Base-by-base conservation (phyloP, 2,888 invertebrate genomes). In the Drosophila gaucha region DNA sequence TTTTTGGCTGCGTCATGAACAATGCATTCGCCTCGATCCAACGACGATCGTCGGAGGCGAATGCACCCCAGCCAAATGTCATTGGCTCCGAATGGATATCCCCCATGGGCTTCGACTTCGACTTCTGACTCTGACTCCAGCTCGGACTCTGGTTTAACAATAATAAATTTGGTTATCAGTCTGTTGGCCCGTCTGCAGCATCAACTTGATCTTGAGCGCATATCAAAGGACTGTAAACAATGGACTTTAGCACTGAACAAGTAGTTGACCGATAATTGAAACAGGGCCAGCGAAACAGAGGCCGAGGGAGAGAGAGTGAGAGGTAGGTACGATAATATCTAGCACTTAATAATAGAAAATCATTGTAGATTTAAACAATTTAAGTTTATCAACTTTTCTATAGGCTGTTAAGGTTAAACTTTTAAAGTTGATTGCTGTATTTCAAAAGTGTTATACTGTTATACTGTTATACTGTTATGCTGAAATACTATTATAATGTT, bases 51-150 rank as follows among this genome's bases (percentile, higher is more conserved):
- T 8, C 35, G 38, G 47, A 73, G 86, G 84, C 86, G 75, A 86
- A 78, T 86, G 83, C 68, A 80, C 82, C 67, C 55, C 65, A 64
- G 69, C 44, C 50, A 73, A 78, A 78, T 86, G 86, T 83, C 83
- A 86, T 80, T 83, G 83, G 80, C 83, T 33, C 14, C 24, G 26
- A n/a, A 49, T 56, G 56, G 30, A 67, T 67, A 67, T 72, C 20
- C 38, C 51, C 55, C 36, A 73, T 56, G 44, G 62, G 67, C 39
- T 14, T 1, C 44, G 28, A 28, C 16, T 26, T 6, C 43, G 43
- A 43, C 26, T 43, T 16, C 43, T 9, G 12, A 28, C 6, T 28
- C 14, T 16, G 28, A 28, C 26, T 43, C 14, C 33, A 6, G 14
- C 14, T 0, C n/a, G 14, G 28, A 5, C 6, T 43, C 16, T 14